Evolutionary conservation across 2,888 invertebrate species (phyloP).

Genomic region (Drosophila picticornis): DNA sequence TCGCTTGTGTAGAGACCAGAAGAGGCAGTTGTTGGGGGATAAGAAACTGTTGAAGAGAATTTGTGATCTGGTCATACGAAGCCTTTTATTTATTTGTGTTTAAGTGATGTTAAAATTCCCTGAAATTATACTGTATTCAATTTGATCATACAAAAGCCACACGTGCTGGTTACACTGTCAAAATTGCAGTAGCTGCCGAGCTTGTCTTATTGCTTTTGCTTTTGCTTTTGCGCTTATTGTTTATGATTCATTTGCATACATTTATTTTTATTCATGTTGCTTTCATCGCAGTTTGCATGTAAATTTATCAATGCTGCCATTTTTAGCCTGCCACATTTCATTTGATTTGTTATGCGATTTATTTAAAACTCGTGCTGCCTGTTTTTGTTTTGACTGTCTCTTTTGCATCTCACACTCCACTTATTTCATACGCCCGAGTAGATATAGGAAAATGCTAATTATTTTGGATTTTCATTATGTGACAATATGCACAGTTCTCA

Average conservation of each 20-base stretch:
- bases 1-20: constrained; percentile 81
- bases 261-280: constrained; percentile 33
- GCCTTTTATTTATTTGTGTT: neutral
- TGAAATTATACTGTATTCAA: neutral
- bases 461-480: constrained; percentile 74
- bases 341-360: constrained; percentile 57
- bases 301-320: constrained; percentile 57
- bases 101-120: neutral
- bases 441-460: constrained; percentile 83
- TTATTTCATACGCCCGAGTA: constrained; percentile 54
- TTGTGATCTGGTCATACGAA: neutral
- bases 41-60: constrained; percentile 75
- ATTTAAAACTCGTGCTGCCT: constrained; percentile 50
- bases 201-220: constrained; percentile 1
- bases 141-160: neutral
- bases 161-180: neutral
- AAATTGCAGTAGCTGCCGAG: constrained; percentile 5
- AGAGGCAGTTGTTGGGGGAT: constrained; percentile 83
- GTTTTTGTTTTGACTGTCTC: constrained; percentile 11
- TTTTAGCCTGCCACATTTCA: constrained; percentile 58
- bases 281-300: constrained; percentile 53
- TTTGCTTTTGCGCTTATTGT: constrained; percentile 28
- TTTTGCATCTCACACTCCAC: constrained; percentile 4
- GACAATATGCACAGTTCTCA: constrained; percentile 65
- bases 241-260: constrained; percentile 50